A percentile compares a stretch with the other conserved stretches of the same genome.
phyloP scores from a whole-genome alignment of 2,797 vertebrate species.

The Numenius phaeopus region DNA sequence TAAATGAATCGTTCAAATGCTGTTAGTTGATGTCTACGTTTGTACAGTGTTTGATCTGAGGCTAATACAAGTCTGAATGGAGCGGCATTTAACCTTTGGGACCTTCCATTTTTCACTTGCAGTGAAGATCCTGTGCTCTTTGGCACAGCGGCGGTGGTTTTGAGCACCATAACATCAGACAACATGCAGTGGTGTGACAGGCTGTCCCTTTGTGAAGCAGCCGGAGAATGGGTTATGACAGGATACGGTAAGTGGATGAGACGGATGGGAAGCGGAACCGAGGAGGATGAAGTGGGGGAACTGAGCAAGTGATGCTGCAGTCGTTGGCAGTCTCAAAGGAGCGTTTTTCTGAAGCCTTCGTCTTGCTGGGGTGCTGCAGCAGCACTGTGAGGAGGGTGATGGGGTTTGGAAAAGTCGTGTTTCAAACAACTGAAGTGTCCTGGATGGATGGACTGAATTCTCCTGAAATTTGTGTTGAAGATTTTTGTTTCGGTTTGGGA shows the following conservation, averaged over 20 bases:
- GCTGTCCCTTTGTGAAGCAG: background rate
- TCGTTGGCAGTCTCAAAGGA: background rate
- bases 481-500: too few species aligned
- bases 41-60: background rate
- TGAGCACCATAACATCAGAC: fast-evolving
- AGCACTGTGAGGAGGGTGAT: background rate
- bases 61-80: background rate
- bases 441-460: background rate
- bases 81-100: background rate
- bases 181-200: background rate
- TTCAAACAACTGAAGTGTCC: background rate
- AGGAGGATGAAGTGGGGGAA: background rate
- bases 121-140: background rate
- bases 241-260: background rate
- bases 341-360: background rate
- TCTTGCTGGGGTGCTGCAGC: background rate
- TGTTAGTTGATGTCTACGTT: background rate
- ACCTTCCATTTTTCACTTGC: background rate
- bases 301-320: background rate
- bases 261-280: background rate
- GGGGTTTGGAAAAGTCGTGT: background rate
- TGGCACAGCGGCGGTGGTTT: fast-evolving
- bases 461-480: background rate
- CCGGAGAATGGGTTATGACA: background rate
- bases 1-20: background rate